Base-by-base conservation (phyloP, 2,888 invertebrate genomes). In the Tromatobia lineatoria region DNA sequence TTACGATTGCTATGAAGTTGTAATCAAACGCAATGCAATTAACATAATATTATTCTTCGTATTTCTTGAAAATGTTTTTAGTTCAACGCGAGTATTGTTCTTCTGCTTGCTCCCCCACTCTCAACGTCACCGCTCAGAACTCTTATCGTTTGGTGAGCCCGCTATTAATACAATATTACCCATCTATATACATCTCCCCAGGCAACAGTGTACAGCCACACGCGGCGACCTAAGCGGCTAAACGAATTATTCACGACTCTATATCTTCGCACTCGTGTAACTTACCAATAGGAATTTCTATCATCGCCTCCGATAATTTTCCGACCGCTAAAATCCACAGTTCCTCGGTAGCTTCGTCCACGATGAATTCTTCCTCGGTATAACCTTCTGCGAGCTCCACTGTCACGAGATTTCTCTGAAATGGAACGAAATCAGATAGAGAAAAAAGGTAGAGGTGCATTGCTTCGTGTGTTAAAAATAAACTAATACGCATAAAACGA, bases 281-380 rank as follows among this genome's bases (percentile, higher is more conserved):
- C 88, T 89, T 59, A 91, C 91, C 84, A 23, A 73, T 82, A 0
- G 90, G 89, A 74, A 89, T 85, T 54, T 86, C 80, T 6, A 91
- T 78, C 18, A 82, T 23, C 8, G 83, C 85, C 8, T 73, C 85
- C 6, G 88, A 86, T 71, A 90, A 83, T 29, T 89, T 88, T 77
- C 89, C 90, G 34, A 85, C 67, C 47, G 89, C 78, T 29, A 79
- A 76, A 7, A 88, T 85, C 73, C 80, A 85, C 25, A 90, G 61
- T 57, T 85, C 86, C 20, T 78, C 64, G 34, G 82, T 87, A n/a
- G 76, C 29, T 25, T 86, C 64, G 20, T 69, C 11, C n/a, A 89
- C 86, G 0, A 50, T 59, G 47, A 86, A 81, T 54, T 80, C 66
- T 13, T 34, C 83, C 52, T 80, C 83, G 71, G 81, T 85, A 47